Base-by-base conservation (phyloP, 2,797 vertebrate species). In the Numenius phaeopus region DNA sequence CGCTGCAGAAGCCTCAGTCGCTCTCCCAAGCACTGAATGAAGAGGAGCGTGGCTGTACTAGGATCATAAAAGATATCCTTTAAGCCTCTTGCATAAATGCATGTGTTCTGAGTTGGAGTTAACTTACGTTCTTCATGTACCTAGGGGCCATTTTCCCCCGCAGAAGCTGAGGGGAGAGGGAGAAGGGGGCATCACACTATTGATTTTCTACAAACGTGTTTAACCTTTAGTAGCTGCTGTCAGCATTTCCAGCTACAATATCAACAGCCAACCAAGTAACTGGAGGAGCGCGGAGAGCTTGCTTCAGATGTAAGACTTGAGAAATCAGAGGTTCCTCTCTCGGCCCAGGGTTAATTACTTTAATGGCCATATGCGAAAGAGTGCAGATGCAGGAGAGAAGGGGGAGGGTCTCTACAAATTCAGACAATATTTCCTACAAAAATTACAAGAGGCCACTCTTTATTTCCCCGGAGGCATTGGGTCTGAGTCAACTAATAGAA, bases 31-130 rank as follows among this genome's bases (percentile, higher is more conserved):
- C 14, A 44, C 75, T 65, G 71, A 91, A 95, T 27, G 80, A 91
- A 91, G 79, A 94, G n/a, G 24, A 88, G 19, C 0, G 0, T 54
- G 0, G 0, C 92, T 86, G 64, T 69, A 69, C 39, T 32, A 62
- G 78, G 82, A 71, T 91, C 40, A 6, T 92, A 91, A 87, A 91
- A 91, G 18, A 62, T 79, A 81, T 64, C 50, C 40, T 91, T 93
- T 90, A 88, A 94, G 55, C 37, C 26, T 92, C 66, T 79, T 87
- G 50, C 54, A 88, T 95, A 85, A 96, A 87, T 59, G 19, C 44
- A 67, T 17, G 27, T 54, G 67, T 93, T 95, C 85, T 42, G 70
- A 83, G 59, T 66, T 77, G 32, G 27, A 84, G 24, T 84, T 83
- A 84, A 87, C 40, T 83, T 75, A 40, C 3, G 67, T 49, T 62